Conservation (phyloP, 1,140 invertebrate species). For the Nasonia giraulti region DNA sequence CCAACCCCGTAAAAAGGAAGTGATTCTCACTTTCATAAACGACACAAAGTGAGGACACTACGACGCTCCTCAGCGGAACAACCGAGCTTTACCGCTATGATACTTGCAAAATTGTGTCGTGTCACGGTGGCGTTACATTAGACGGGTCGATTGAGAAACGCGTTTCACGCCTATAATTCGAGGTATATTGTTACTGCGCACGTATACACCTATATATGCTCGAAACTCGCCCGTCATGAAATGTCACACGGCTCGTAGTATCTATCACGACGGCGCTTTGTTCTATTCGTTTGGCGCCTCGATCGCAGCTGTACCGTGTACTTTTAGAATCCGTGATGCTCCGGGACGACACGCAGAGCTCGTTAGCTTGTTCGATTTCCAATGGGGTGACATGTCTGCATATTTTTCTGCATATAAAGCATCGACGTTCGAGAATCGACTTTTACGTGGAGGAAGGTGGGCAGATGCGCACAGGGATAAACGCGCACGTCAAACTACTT, state of each 20-base stretch:
- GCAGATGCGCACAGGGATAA: slow-evolving; percentile 42
- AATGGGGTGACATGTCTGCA: background rate
- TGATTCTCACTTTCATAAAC: slow-evolving; percentile 48
- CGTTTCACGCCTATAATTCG: slow-evolving; percentile 48
- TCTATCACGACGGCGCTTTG: slow-evolving; percentile 52
- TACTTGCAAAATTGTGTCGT: slow-evolving; percentile 47
- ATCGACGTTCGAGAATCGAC: background rate
- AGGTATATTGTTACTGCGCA: background rate
- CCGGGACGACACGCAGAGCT: background rate
- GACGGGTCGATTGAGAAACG: slow-evolving; percentile 45
- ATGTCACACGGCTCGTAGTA: slow-evolving; percentile 52
- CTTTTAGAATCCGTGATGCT: background rate
- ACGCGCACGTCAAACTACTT: slow-evolving; percentile 58
- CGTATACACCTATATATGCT: background rate
- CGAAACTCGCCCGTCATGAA: slow-evolving; percentile 53
- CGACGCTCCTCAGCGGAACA: background rate
- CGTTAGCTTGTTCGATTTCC: background rate
- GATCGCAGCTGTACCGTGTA: background rate
- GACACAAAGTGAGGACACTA: slow-evolving; percentile 48
- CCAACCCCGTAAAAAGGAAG: slow-evolving; percentile 40
- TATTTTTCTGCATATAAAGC: background rate
- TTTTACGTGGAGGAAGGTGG: background rate
- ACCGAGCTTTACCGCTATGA: background rate
- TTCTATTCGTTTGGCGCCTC: background rate
- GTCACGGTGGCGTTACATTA: slow-evolving; percentile 50